Evolutionary conservation across 2,888 invertebrate species (phyloP).

Genomic region (Lampropteryx suffumata): DNA sequence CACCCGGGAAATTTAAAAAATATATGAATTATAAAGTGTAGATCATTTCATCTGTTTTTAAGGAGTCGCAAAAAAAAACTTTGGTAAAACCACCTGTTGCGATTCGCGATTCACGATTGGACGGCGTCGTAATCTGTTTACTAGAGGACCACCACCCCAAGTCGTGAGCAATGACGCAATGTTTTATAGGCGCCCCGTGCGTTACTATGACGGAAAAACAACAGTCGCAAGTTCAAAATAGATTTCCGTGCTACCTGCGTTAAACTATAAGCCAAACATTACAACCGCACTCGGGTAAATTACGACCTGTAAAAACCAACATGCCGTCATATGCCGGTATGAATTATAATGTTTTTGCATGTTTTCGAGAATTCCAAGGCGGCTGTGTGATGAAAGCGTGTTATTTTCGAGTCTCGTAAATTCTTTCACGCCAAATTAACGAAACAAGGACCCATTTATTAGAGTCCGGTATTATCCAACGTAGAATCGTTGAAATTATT

Average conservation of each 20-base stretch:
- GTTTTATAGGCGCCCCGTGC: slow-evolving; percentile 69
- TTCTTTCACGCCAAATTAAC: slow-evolving; percentile 47
- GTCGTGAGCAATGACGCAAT: slow-evolving; percentile 70
- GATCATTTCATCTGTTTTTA: slow-evolving; percentile 7
- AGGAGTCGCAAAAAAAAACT: slow-evolving; percentile 22
- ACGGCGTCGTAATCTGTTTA: slow-evolving; percentile 78
- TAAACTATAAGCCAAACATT: slow-evolving; percentile 50
- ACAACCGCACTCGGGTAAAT: slow-evolving; percentile 42
- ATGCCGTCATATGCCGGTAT: slow-evolving; percentile 32
- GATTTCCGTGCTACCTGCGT: slow-evolving; percentile 70
- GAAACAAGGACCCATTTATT: slow-evolving; percentile 36
- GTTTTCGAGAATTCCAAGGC: slow-evolving; percentile 30
- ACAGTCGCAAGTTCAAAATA: slow-evolving; percentile 69
- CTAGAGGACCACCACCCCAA: slow-evolving; percentile 64
- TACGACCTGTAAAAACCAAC: slow-evolving; percentile 42
- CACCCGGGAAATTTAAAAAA: slow-evolving; percentile 28
- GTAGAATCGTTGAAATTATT: slow-evolving; percentile 16
- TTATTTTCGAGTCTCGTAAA: slow-evolving; percentile 35
- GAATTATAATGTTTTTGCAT: slow-evolving; percentile 29
- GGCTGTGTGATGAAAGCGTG: slow-evolving; percentile 9
- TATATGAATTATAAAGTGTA: slow-evolving; percentile 6
- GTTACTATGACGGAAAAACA: slow-evolving; percentile 79
- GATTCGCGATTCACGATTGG: slow-evolving; percentile 66
- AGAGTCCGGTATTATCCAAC: background rate
- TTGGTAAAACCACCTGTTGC: slow-evolving; percentile 70